These are phyloP conservation scores for Lampris incognitus DNA, from an alignment of 2,113 vertebrate genomes.

Conservation along the genomic window DNA sequence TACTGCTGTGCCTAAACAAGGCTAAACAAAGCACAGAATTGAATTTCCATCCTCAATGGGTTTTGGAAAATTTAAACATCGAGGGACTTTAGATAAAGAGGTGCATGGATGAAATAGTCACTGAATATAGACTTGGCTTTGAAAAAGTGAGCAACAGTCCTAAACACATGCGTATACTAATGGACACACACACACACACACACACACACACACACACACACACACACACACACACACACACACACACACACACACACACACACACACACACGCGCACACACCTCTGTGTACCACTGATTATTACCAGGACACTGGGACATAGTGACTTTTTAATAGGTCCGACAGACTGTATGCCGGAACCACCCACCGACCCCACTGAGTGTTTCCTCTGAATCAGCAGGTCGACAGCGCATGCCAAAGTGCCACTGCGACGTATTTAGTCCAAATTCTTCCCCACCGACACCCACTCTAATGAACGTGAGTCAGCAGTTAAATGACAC, in stretches of 20 bases:
- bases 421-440: background rate
- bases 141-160: too few species aligned
- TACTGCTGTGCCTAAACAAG: conserved; percentile 25
- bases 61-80: background rate
- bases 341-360: background rate
- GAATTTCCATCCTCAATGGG: background rate
- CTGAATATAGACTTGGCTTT: too few species aligned
- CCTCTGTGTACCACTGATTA: too few species aligned
- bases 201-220: too few species aligned
- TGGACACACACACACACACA: too few species aligned
- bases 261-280: too few species aligned
- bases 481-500: conserved; percentile 40
- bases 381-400: background rate
- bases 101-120: too few species aligned
- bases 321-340: background rate
- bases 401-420: conserved; percentile 11
- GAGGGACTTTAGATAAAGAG: too few species aligned
- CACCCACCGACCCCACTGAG: background rate
- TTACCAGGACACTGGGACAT: too few species aligned
- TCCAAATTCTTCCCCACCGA: background rate
- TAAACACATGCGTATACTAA: too few species aligned
- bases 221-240: too few species aligned
- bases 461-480: conserved; percentile 11
- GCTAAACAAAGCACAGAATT: conserved; percentile 38
- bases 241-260: too few species aligned